phyloP scores from a whole-genome alignment of 2,113 vertebrate species.

The Excalfactoria chinensis region DNA sequence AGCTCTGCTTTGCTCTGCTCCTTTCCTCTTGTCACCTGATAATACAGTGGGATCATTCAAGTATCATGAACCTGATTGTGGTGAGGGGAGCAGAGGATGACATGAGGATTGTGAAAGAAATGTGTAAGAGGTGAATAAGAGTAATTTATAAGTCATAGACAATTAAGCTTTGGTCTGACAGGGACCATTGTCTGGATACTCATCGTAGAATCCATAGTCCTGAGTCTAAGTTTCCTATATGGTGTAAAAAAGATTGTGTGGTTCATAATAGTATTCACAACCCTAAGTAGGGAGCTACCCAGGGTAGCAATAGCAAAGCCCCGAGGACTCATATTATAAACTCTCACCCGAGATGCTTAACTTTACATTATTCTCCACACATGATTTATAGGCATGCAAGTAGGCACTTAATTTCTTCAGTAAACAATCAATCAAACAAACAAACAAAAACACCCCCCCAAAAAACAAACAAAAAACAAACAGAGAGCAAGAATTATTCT shows the following conservation, averaged over 20 bases:
- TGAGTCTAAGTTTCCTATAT: not conserved
- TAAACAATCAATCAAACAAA: not conserved
- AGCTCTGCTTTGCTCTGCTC: not conserved
- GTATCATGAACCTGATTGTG: not conserved
- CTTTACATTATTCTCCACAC: conserved; percentile 1
- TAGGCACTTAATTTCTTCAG: conserved; percentile 26
- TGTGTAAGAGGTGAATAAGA: not conserved
- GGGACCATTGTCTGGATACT: not conserved
- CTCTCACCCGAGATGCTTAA: not conserved
- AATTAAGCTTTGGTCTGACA: not conserved
- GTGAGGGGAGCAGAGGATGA: not conserved
- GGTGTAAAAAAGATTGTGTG: not conserved
- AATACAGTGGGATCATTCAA: not conserved
- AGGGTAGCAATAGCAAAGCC: not conserved
- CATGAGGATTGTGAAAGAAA: not conserved
- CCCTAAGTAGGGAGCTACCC: not conserved
- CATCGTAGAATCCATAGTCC: not conserved
- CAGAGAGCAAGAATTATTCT: not conserved
- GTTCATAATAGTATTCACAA: not conserved
- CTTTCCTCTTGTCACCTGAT: not conserved
- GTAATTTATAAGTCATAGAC: not conserved
- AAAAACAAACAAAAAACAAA: too few relatives aligned
- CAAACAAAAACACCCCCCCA: too few relatives aligned
- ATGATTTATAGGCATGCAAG: conserved; percentile 1
- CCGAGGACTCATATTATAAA: not conserved